A percentile compares a stretch with the other conserved stretches of the same genome.
Conservation (phyloP, 2,888 invertebrate genomes). For the Eustalomyia histrio region DNA sequence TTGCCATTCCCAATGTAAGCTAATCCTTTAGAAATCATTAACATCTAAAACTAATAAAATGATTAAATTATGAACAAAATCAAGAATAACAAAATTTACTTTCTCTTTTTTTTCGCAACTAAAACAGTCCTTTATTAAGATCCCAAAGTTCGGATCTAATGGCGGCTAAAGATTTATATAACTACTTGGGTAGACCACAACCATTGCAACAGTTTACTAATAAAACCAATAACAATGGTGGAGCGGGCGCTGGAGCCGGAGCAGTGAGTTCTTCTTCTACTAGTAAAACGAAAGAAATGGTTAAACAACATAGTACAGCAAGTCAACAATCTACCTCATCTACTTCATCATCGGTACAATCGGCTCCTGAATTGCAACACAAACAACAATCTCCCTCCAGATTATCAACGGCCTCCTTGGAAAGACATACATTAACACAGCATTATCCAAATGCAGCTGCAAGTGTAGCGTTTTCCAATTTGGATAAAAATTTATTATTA, state of each 20-base stretch:
- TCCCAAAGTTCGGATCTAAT: conserved; percentile 76
- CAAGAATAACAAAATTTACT: neutral
- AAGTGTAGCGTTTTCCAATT: conserved; percentile 46
- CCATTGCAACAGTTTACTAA: conserved; percentile 20
- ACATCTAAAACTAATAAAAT: conserved; percentile 21
- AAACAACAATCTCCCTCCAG: conserved; percentile 67
- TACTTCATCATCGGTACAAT: conserved; percentile 72
- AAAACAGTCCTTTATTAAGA: conserved; percentile 73
- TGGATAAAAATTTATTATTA: conserved; percentile 49
- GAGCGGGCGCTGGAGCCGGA: conserved; percentile 54
- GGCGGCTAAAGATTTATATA: conserved; percentile 73
- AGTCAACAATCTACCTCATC: conserved; percentile 73
- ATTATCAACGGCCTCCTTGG: conserved; percentile 59
- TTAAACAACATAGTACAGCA: conserved; percentile 71
- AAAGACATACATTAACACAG: conserved; percentile 65
- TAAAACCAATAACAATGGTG: conserved; percentile 48
- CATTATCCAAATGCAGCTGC: conserved; percentile 52
- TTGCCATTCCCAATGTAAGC: conserved; percentile 20
- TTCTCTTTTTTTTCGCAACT: conserved; percentile 17
- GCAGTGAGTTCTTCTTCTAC: conserved; percentile 56
- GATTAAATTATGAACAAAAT: conserved; percentile 3
- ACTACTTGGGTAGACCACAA: conserved; percentile 70
- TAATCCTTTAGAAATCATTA: conserved; percentile 42
- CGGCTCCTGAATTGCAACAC: conserved; percentile 67
- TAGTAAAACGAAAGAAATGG: conserved; percentile 69